Conservation (phyloP, 2,797 vertebrate genomes). For the Aphelocoma californica region DNA sequence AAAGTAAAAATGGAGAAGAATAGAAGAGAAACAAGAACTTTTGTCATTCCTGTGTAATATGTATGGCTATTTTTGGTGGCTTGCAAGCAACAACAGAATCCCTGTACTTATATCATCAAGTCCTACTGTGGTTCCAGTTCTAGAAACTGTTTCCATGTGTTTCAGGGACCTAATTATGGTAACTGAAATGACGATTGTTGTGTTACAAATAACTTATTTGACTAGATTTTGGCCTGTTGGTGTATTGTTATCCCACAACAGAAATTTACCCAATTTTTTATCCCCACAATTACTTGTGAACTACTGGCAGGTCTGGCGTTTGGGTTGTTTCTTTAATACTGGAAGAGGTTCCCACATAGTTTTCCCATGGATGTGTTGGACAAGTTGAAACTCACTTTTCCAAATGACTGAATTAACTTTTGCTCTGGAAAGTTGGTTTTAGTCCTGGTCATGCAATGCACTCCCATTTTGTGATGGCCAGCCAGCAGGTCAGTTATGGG, state of each 20-base stretch:
- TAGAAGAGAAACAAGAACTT: not conserved
- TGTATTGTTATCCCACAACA: not conserved
- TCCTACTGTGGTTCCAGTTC: not conserved
- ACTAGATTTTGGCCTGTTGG: not conserved
- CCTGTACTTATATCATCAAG: not conserved
- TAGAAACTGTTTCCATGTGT: not conserved
- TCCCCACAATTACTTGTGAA: not conserved
- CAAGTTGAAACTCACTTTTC: not conserved
- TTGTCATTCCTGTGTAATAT: not conserved
- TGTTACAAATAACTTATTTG: not conserved
- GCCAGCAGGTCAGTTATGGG: not conserved
- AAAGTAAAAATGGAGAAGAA: not conserved
- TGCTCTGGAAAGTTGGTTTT: not conserved
- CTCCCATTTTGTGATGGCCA: not conserved
- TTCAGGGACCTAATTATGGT: not conserved
- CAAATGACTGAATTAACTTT: not conserved
- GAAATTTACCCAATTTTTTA: not conserved
- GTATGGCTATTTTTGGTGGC: not conserved
- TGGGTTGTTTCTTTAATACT: not conserved
- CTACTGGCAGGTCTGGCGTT: not conserved
- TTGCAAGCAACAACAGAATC: not conserved
- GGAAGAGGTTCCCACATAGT: not conserved
- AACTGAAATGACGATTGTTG: not conserved
- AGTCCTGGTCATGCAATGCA: not conserved
- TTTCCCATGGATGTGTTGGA: not conserved